Base-by-base conservation (phyloP, 2,113 vertebrate species). In the Tragelaphus imberbis region DNA sequence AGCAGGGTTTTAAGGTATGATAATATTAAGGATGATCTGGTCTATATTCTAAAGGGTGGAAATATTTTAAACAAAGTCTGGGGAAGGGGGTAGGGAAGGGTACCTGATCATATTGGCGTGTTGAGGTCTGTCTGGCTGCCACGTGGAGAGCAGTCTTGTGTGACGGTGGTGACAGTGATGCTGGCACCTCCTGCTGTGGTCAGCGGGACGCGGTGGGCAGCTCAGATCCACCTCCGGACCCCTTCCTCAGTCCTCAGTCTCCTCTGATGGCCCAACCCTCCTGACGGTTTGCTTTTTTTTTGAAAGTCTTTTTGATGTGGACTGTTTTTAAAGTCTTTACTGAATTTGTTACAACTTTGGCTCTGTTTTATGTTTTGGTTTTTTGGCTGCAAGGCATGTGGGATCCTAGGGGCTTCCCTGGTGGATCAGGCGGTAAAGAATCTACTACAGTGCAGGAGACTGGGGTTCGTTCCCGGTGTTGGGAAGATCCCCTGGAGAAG, bases 371-470 rank as follows among this genome's bases (percentile, higher is more conserved):
- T 14, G 36, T 77, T 44, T 77, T 44, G 23, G 2, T 7, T 0
- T 25, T 27, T 44, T 44, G 71, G 23, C 36, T 44, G 36, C 0
- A 0, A 75, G 36, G 36, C 11, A 25, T 75, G 11, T 75, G 36
- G 71, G 21, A 44, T 44, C 71, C 21, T 23, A 7, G 71, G 71
- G 71, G 6, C 36, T 75, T 75, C 71, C 71, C 71, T 44, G 36
- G 68, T 25, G 10, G 36, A 36, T 77, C 71, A 27, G 36, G 23
- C 7, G 36, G 71, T 44, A 77, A 25, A 27, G 71, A 40, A 44
- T 44, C 21, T 75, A 2, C 10, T 75, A 7, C 3, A 44, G 0
- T 44, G 11, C 0, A 1, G 36, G 12, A 77, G 36, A 27, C 0
- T 1, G 21, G 36, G 23, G 11, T 27, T 44, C 1, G 2, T 6